These are phyloP conservation scores for Hemicrepidius hirtus DNA, from an alignment of 2,888 invertebrate species.

Conservation along the genomic window DNA sequence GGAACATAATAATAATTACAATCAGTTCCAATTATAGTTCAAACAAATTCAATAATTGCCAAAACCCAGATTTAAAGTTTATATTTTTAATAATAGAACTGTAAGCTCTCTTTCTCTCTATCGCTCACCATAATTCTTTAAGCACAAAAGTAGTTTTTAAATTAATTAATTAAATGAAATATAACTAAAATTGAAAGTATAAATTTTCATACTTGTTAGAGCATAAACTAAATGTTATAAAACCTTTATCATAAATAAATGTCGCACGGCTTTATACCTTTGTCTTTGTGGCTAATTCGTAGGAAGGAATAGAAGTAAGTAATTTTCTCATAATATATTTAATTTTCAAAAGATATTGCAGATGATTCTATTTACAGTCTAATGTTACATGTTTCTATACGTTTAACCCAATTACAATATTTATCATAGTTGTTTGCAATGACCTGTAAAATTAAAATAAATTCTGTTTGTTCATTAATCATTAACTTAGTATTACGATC, in stretches of 20 bases:
- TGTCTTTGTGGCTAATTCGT: constrained; percentile 69
- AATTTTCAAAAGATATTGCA: constrained; percentile 43
- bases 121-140: constrained; percentile 44
- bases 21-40: no score
- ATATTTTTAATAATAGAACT: constrained; percentile 32
- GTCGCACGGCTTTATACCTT: constrained; percentile 71
- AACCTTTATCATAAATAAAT: constrained; percentile 56
- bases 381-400: not conserved
- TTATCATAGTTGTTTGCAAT: no score
- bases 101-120: constrained; percentile 42
- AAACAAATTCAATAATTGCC: not conserved
- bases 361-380: not conserved
- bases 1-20: no score
- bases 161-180: constrained; percentile 18
- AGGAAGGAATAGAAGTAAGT: constrained; percentile 75
- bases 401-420: no score
- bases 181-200: constrained; percentile 31
- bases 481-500: no score
- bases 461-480: no score
- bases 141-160: constrained; percentile 42
- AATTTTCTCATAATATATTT: constrained; percentile 46
- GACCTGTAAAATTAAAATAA: no score
- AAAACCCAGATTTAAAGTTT: constrained; percentile 26
- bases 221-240: constrained; percentile 43
- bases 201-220: constrained; percentile 27